Conservation (phyloP, 2,797 vertebrate species). For the Artibeus lituratus region DNA sequence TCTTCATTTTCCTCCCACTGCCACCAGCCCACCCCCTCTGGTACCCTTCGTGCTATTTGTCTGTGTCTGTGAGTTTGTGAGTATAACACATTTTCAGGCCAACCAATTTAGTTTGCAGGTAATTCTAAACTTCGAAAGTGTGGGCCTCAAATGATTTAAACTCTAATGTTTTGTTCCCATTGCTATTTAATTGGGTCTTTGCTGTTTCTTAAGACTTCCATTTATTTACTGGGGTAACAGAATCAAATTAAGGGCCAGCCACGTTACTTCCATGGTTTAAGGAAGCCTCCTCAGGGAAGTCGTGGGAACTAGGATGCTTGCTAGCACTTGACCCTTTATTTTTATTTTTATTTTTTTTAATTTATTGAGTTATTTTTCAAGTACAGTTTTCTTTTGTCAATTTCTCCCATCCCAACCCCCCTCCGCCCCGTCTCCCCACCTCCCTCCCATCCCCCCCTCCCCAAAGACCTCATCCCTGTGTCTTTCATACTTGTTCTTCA, state of each 20-base stretch:
- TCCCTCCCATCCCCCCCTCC: too few species aligned
- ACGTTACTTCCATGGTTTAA: neutral
- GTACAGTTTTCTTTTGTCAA: too few species aligned
- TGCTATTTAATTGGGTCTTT: neutral
- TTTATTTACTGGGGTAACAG: constrained; percentile 8
- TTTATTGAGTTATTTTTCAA: too few species aligned
- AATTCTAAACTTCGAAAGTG: neutral
- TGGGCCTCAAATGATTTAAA: neutral
- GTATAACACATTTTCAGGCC: neutral
- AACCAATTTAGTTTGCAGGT: neutral
- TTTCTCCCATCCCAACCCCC: too few species aligned
- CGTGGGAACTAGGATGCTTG: neutral
- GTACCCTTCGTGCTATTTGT: neutral
- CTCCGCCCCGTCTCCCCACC: too few species aligned
- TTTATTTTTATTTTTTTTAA: too few species aligned
- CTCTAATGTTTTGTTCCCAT: neutral
- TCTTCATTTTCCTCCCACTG: neutral
- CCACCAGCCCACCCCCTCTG: neutral
- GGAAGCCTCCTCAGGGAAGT: neutral
- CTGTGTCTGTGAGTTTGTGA: neutral
- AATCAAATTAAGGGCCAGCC: neutral
- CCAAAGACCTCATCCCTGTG: too few species aligned
- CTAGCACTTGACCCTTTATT: too few species aligned
- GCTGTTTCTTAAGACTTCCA: neutral
- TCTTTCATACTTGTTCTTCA: too few species aligned